phyloP scores from a whole-genome alignment of 2,797 vertebrate genomes.

The Tenualosa thibaudeaui region DNA sequence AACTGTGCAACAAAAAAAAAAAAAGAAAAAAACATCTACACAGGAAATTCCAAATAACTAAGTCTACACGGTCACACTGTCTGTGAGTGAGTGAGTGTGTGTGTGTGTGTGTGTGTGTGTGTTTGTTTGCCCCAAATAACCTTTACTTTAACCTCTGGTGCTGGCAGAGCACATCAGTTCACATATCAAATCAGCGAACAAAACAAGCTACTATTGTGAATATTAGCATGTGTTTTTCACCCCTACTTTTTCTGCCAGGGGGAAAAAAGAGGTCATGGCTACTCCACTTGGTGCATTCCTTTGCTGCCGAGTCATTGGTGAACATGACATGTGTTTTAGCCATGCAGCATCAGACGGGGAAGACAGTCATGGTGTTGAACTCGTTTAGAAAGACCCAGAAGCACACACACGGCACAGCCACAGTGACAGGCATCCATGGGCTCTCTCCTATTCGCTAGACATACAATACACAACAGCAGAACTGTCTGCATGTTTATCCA shows the following conservation, averaged over 20 bases:
- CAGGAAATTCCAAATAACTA: slow-evolving; percentile 8
- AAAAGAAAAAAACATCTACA: neutral
- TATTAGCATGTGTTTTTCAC: neutral
- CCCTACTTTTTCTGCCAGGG: neutral
- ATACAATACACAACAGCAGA: neutral
- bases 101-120: neutral
- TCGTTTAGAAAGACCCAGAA: neutral
- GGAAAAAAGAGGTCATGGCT: neutral
- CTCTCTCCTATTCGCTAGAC: neutral
- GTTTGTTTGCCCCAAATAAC: neutral
- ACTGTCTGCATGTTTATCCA: neutral
- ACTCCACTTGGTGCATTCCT: neutral
- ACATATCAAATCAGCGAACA: neutral
- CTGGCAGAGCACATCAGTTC: neutral
- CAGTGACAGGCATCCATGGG: no score
- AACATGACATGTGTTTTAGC: neutral
- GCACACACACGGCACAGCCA: neutral
- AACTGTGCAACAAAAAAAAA: neutral
- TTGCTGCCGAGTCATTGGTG: neutral
- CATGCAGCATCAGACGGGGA: neutral
- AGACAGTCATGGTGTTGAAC: neutral
- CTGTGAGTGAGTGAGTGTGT: neutral
- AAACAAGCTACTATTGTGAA: neutral
- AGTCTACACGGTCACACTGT: neutral
- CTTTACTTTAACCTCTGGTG: neutral